Base-by-base conservation (phyloP, 2,797 vertebrate genomes). In the Lophius americanus region DNA sequence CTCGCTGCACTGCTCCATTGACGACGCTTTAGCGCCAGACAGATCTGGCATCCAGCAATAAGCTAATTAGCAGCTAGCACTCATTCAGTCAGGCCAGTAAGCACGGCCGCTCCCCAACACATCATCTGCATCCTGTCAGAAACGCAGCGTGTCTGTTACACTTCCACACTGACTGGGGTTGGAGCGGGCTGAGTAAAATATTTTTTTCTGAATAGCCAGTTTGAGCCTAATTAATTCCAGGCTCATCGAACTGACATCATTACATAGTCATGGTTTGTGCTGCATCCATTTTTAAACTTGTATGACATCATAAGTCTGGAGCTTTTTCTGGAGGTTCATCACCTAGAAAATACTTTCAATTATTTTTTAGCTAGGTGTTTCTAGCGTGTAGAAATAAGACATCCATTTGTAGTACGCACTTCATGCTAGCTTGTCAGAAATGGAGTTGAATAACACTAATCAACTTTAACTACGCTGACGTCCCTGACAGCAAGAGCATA, bases 61-160 rank as follows among this genome's bases (percentile, higher is more conserved):
- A 81, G 81, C 90, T 91, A 92, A 93, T 92, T 91, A 92, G 86
- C 63, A 78, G 79, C 83, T 84, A 84, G 82, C 70, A 54, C 86
- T 91, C 88, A 88, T 91, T 92, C 86, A 84, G 77, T 76, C 78
- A 76, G 79, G 79, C 83, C 79, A 75, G 78, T 60, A 79, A 83
- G 78, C 70, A 3, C 64, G 73, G 77, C 43, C 51, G 59, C 60
- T 78, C 68, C 88, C 84, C 78, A 78, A 54, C 71, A 79, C 76
- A 82, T 91, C 82, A 79, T 88, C 87, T 81, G 80, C 67, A 80
- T 76, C 68, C 85, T 81, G 89, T 91, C 89, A 88, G 70, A 86
- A 83, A 78, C 83, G 70, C 81, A 84, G 83, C 83, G 54, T 81
- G 83, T 47, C 56, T 41, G 70, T 69, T 76, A 51, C 54, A 73